Evolutionary conservation across 2,888 invertebrate species (phyloP).

Genomic region (Caenorhabditis auriculariae): DNA sequence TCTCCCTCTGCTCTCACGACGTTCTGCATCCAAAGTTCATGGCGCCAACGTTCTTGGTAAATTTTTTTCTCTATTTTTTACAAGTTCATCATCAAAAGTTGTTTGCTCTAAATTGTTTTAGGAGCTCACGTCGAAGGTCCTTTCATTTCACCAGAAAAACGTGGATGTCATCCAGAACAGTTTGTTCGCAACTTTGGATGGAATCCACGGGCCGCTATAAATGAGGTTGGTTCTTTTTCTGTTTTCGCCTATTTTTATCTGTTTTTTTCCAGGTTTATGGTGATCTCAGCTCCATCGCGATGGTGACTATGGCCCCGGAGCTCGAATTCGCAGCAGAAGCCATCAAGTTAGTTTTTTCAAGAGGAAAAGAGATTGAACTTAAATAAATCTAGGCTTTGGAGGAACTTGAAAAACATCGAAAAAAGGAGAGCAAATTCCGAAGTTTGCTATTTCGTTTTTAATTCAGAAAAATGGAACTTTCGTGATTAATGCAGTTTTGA

Average conservation of each 20-base stretch:
- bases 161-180: slow-evolving; percentile 86
- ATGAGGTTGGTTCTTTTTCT: slow-evolving; percentile 8
- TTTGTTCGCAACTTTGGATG: slow-evolving; percentile 69
- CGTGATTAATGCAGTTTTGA: too few species aligned
- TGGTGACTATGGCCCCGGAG: slow-evolving; percentile 92
- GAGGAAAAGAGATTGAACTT: too few species aligned
- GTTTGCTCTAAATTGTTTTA: slow-evolving; percentile 37
- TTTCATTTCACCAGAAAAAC: slow-evolving; percentile 85
- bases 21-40: slow-evolving; percentile 73
- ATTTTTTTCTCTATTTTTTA: slow-evolving; percentile 6
- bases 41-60: slow-evolving; percentile 80
- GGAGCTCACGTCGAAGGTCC: slow-evolving; percentile 95
- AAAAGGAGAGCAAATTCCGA: too few species aligned
- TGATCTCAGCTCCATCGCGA: slow-evolving; percentile 76
- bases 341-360: slow-evolving; percentile 10
- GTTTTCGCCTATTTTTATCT: not conserved
- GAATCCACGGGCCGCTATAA: slow-evolving; percentile 24
- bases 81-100: too few species aligned
- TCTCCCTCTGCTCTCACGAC: slow-evolving; percentile 76
- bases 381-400: too few species aligned
- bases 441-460: too few species aligned
- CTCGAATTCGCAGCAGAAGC: slow-evolving; percentile 67
- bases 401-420: too few species aligned
- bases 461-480: too few species aligned
- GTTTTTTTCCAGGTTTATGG: slow-evolving; percentile 74